phyloP scores from a whole-genome alignment of 2,888 invertebrate species.

The Flexamia atlantica region DNA sequence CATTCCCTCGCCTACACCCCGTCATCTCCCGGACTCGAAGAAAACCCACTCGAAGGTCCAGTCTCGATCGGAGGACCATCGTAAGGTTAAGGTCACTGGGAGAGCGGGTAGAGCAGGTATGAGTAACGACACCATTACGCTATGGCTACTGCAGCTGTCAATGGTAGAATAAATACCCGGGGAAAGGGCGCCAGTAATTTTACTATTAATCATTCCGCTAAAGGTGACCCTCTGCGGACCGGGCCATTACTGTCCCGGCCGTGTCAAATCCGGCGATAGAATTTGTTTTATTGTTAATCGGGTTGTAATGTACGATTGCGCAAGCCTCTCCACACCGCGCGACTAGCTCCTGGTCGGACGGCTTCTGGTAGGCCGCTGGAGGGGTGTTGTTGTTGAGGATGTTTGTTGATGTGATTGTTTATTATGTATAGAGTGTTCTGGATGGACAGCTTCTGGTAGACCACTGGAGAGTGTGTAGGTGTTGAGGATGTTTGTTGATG shows the following conservation, averaged over 20 bases:
- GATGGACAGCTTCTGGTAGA: too few relatives aligned
- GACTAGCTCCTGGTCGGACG: too few relatives aligned
- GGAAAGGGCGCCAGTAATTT: constrained; percentile 47
- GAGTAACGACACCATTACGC: not conserved
- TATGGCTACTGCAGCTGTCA: constrained; percentile 5
- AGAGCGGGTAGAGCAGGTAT: not conserved
- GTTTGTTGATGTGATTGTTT: too few relatives aligned
- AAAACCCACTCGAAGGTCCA: too few relatives aligned
- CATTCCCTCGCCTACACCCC: too few relatives aligned
- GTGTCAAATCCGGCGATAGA: constrained; percentile 35
- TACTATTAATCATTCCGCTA: constrained; percentile 34
- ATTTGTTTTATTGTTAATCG: constrained; percentile 43
- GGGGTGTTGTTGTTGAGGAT: too few relatives aligned
- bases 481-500: too few relatives aligned
- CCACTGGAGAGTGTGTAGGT: too few relatives aligned
- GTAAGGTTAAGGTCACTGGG: not conserved
- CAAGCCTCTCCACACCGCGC: not conserved
- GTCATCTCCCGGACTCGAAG: too few relatives aligned
- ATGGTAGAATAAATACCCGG: constrained; percentile 11
- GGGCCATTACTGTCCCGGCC: not conserved
- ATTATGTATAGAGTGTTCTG: too few relatives aligned
- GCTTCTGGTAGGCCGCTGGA: too few relatives aligned
- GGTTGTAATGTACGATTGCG: constrained; percentile 19
- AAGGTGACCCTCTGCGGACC: constrained; percentile 36
- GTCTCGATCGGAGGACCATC: not conserved